Base-by-base conservation (phyloP, 2,888 invertebrate genomes). In the Listrodromus nycthemerus region DNA sequence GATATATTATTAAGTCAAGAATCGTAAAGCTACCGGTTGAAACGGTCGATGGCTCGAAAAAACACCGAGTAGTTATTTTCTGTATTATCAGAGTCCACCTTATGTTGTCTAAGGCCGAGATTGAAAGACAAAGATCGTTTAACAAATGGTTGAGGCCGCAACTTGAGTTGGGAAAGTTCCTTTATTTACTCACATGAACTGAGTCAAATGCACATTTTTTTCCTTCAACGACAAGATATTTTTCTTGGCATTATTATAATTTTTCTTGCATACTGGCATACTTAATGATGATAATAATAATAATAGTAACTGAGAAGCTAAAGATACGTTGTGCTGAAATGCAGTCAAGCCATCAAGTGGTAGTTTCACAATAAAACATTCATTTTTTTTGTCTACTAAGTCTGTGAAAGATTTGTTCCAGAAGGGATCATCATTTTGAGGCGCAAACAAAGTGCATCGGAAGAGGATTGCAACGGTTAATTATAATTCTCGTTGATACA, bases 141-240 rank as follows among this genome's bases (percentile, higher is more conserved):
- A 45, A 45, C 45, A 45, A 45, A 45, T n/a, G 45, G 48, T n/a
- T 1, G 1, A 48, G 37, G 37, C 7, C 37, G 37, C 37, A 5
- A 37, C 37, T 41, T 71, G 41, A 1, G 8, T 70, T 70, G 21
- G 41, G 24, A 58, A 71, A 58, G 16, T 58, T 71, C 37, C 58
- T 71, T 70, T 70, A 70, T 70, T 70, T 13, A 37, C 10, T 52
- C 52, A 21, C 33, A 30, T 33, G 30, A 70, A 70, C 70, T 52
- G 52, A 55, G 52, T 13, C 33, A 30, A 69, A 48, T 16, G 50
- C 52, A 69, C 48, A 69, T 69, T 33, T 16, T 52, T 52, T 5
- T 2, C 21, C 37, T 37, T 70, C 33, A 21, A 58, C 21, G 24
- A 71, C 21, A 37, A 33, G 19, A 24, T 41, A 71, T 58, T 24